phyloP scores from a whole-genome alignment of 2,113 vertebrate species.

The Muntiacus reevesi region DNA sequence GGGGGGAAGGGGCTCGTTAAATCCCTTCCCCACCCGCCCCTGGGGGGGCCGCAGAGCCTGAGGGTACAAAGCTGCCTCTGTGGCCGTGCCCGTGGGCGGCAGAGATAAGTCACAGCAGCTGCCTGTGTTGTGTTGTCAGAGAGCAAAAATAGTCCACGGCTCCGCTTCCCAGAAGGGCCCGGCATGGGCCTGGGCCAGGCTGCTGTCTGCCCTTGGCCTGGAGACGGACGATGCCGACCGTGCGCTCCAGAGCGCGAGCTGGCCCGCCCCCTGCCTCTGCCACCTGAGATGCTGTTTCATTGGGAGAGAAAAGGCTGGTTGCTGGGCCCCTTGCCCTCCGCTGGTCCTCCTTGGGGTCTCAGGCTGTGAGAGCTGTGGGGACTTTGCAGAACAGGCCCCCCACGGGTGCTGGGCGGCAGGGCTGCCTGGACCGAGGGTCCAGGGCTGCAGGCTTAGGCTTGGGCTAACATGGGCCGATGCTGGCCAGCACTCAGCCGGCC shows the following conservation, averaged over 20 bases:
- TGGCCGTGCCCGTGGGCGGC: not conserved
- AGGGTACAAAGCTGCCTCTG: conserved; percentile 38
- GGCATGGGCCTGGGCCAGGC: not conserved
- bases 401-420: not conserved
- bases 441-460: rapidly evolving
- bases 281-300: rapidly evolving
- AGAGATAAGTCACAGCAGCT: not conserved
- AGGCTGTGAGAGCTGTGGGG: not conserved
- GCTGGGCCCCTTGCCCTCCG: rapidly evolving
- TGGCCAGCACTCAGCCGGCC: too few species aligned
- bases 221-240: rapidly evolving
- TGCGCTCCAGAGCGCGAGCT: rapidly evolving
- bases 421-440: not conserved
- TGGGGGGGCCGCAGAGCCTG: rapidly evolving
- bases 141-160: not conserved
- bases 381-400: rapidly evolving
- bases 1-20: not conserved
- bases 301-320: too few species aligned
- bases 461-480: not conserved
- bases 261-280: rapidly evolving
- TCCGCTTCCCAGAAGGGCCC: not conserved
- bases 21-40: rapidly evolving
- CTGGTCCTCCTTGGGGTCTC: not conserved
- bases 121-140: not conserved
- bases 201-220: not conserved